A percentile compares a stretch with the other conserved stretches of the same genome.
Conservation (phyloP, 2,113 vertebrate genomes). For the Formicarius rufipectus region DNA sequence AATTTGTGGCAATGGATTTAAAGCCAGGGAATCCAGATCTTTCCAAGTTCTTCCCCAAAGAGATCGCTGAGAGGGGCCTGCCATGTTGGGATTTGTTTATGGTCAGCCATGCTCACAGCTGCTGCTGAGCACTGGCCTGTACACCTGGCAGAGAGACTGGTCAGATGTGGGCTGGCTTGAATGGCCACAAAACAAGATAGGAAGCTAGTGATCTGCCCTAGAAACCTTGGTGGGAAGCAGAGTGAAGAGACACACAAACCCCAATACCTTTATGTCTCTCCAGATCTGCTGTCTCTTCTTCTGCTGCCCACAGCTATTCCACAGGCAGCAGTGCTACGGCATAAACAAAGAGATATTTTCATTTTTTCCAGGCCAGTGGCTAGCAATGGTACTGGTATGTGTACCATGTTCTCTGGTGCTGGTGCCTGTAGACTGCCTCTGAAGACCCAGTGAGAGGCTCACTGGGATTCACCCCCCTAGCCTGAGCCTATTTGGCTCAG, state of each 20-base stretch:
- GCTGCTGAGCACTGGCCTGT: neutral
- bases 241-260: neutral
- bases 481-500: neutral
- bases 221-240: neutral
- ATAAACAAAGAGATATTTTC: neutral
- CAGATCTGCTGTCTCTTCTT: neutral
- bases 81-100: fast-evolving
- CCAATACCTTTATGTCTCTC: neutral
- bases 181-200: neutral
- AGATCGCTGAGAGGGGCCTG: neutral
- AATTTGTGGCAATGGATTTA: neutral
- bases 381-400: neutral
- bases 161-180: neutral
- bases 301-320: neutral
- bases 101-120: neutral
- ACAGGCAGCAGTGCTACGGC: neutral
- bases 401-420: neutral
- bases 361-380: neutral
- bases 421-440: neutral
- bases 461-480: neutral
- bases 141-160: neutral
- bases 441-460: neutral
- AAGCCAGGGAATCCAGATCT: neutral
- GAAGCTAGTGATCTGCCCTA: neutral
- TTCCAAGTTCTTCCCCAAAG: neutral